phyloP scores from a whole-genome alignment of 2,113 vertebrate genomes.

The Galeopterus variegatus region DNA sequence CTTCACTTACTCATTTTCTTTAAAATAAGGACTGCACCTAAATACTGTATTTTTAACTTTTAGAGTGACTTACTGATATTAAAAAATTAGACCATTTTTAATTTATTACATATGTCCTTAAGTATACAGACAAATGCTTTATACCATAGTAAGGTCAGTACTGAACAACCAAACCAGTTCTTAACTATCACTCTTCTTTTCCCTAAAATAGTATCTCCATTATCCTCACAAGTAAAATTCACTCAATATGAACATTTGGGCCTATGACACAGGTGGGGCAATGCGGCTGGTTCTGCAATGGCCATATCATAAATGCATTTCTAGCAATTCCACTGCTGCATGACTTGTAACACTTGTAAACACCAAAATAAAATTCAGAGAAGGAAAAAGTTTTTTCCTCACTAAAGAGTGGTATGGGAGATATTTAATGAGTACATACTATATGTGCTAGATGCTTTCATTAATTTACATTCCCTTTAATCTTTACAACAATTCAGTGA shows the following conservation, averaged over 20 bases:
- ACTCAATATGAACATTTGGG: not conserved
- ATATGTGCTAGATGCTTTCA: not conserved
- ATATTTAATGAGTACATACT: not conserved
- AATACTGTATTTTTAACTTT: constrained; percentile 31
- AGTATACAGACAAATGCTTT: constrained; percentile 27
- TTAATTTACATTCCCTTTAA: not conserved
- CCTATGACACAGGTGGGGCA: not conserved
- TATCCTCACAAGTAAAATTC: not conserved
- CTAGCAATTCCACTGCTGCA: not conserved
- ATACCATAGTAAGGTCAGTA: not conserved
- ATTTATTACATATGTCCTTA: not conserved
- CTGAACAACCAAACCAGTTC: not conserved
- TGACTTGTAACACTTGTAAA: not conserved
- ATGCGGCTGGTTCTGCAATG: not conserved
- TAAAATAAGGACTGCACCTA: constrained; percentile 39
- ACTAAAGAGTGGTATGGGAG: not conserved
- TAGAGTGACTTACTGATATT: constrained; percentile 30
- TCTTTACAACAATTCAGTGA: not conserved
- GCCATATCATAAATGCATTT: not conserved
- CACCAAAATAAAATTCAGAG: constrained; percentile 7
- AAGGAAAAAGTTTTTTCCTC: not conserved
- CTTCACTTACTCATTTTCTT: constrained; percentile 46
- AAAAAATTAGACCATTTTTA: constrained; percentile 32
- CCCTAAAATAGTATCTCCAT: not conserved
- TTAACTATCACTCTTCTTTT: not conserved